Evolutionary conservation across 2,888 invertebrate species (phyloP).

Genomic region (Calameuta pallipes): DNA sequence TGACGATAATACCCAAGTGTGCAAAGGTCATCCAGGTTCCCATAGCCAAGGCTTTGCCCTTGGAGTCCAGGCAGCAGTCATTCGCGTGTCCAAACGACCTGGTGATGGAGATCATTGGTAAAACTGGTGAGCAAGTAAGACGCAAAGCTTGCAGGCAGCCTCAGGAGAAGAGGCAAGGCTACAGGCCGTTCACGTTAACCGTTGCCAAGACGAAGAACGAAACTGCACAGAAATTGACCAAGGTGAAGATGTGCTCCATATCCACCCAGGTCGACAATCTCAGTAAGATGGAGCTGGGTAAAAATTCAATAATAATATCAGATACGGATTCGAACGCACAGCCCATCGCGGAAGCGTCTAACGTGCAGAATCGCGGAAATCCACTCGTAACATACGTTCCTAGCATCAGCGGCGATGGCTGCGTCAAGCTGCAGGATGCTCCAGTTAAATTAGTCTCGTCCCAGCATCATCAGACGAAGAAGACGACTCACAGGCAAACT

Average conservation of each 20-base stretch:
- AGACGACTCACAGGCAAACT: neutral
- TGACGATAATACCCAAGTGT: neutral
- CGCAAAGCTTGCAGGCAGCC: neutral
- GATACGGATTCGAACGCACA: neutral
- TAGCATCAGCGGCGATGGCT: neutral
- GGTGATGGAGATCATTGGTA: neutral
- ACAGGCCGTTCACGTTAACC: neutral
- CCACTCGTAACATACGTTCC: neutral
- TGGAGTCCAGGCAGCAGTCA: neutral
- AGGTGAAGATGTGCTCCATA: conserved; percentile 29
- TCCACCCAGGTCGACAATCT: conserved; percentile 31
- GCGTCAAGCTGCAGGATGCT: neutral
- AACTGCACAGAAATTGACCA: neutral
- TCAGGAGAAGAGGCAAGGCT: neutral
- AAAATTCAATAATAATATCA: neutral
- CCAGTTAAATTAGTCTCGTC: neutral
- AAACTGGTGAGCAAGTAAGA: neutral
- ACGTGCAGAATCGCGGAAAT: neutral
- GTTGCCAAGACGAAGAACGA: neutral
- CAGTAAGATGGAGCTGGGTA: neutral
- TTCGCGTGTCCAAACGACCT: neutral
- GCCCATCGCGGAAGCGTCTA: neutral
- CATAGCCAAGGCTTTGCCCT: neutral
- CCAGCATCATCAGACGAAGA: neutral
- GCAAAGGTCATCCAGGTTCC: neutral